phyloP scores from a whole-genome alignment of 2,888 invertebrate genomes.

The Mythimna albipuncta region DNA sequence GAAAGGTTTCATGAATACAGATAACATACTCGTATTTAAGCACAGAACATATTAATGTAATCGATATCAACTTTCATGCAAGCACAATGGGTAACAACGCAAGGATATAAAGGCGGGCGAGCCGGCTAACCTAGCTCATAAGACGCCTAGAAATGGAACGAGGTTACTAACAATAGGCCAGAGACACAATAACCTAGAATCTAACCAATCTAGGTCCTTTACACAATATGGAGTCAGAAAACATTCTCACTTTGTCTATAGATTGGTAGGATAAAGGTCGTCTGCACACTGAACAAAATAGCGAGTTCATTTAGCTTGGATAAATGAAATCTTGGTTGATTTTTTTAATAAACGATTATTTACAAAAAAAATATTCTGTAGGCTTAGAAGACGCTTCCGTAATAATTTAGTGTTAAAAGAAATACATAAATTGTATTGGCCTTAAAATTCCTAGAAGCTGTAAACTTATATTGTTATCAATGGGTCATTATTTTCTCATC shows the following conservation, averaged over 20 bases:
- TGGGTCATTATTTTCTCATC: conserved; percentile 1
- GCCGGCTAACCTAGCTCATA: conserved; percentile 56
- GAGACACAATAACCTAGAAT: conserved; percentile 51
- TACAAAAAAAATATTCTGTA: too few relatives aligned
- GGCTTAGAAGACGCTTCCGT: not conserved
- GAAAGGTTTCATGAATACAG: too few relatives aligned
- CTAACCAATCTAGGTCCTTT: not conserved
- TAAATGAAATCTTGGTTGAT: not conserved
- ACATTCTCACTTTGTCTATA: not conserved
- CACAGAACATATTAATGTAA: not conserved
- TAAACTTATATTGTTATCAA: not conserved
- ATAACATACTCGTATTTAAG: too few relatives aligned
- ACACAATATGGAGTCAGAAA: conserved; percentile 10
- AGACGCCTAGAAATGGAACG: conserved; percentile 49
- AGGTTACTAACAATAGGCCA: conserved; percentile 51
- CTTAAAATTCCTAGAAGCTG: not conserved
- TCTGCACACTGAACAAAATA: not conserved
- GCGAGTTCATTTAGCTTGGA: not conserved
- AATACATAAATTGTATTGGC: not conserved
- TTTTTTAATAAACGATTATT: not conserved
- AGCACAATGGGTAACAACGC: conserved; percentile 39
- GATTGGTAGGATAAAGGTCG: not conserved
- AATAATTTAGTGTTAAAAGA: not conserved
- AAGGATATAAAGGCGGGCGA: conserved; percentile 55
- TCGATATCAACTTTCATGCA: conserved; percentile 34